Conservation (phyloP, 2,888 invertebrate species). For the Nomada fucata region DNA sequence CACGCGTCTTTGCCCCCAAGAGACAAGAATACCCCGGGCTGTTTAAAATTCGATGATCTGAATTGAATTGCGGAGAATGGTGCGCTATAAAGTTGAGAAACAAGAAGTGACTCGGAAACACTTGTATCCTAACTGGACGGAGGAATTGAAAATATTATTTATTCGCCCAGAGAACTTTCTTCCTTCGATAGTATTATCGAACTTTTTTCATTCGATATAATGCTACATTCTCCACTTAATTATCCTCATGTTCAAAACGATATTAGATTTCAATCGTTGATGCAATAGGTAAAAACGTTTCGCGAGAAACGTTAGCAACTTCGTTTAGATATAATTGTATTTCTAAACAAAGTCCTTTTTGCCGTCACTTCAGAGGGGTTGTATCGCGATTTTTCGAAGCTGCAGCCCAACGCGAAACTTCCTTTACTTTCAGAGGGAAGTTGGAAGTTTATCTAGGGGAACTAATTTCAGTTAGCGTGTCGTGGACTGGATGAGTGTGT, state of each 20-base stretch:
- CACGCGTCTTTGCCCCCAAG: not conserved
- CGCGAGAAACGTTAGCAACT: not conserved
- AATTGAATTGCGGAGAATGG: not conserved
- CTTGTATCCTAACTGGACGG: not conserved
- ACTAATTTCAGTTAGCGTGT: constrained; percentile 15
- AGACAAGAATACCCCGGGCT: not conserved
- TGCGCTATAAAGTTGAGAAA: not conserved
- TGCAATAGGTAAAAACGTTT: not conserved
- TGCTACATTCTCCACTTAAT: no score
- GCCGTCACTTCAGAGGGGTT: not conserved
- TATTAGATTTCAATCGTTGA: no score
- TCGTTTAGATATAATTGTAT: no score
- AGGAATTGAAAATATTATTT: not conserved
- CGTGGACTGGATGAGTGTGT: not conserved
- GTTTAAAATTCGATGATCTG: constrained; percentile 14
- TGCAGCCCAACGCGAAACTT: not conserved
- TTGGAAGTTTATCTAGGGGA: constrained; percentile 3
- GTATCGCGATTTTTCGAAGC: not conserved
- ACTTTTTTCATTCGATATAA: no score
- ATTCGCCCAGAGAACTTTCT: not conserved
- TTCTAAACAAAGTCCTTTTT: no score
- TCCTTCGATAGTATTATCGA: not conserved
- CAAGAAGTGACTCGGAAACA: not conserved
- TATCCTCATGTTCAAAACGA: not conserved
- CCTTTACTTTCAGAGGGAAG: not conserved